Evolutionary conservation across 1,140 invertebrate species (phyloP), one percentile per base, ranked within the genome.

Genomic region (Papilio helenus): DNA sequence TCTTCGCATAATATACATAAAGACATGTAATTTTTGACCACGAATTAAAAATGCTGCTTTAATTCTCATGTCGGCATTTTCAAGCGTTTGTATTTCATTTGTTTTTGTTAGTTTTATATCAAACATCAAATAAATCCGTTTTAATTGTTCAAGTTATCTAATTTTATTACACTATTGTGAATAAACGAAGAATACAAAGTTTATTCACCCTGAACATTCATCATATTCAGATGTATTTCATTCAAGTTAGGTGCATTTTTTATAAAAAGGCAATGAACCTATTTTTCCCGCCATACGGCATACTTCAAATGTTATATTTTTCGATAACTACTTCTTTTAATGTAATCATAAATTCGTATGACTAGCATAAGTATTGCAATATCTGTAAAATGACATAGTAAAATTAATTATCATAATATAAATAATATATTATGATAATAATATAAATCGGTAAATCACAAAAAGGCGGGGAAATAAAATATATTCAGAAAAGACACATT

Each of bases 81-180:
- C 61, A 68, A 68, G 34, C 61, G 61, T 68, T 34, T 68, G 58
- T 14, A 61, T 61, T 61, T 68, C 12, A 16, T 12, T 18, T 68
- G 61, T 68, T 68, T 68, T 68, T 29, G 61, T 29, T 65, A 65
- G 10, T 61, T 23, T 65, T 29, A 65, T 65, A 29, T 65, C 12
- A 16, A 26, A 26, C 23, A 26, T 29, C 26, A 29, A 29, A 29
- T 68, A 34, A 68, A 44, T 74, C 12, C 20, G 72, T 49, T 74
- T 18, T 74, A 74, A 49, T 23, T 51, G 44, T 20, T 51, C 18
- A 74, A 49, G 39, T 42, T 72, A 44, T 0, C 16, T 2, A 46
- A 73, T 23, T 18, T 23, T 49, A 73, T 73, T 73, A 73, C 10
- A 46, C 39, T 3, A 39, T 73, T 73, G 42, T 73, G 42, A 49